Base-by-base conservation (phyloP, 2,888 invertebrate species). In the Lasioglossum leucozonium region DNA sequence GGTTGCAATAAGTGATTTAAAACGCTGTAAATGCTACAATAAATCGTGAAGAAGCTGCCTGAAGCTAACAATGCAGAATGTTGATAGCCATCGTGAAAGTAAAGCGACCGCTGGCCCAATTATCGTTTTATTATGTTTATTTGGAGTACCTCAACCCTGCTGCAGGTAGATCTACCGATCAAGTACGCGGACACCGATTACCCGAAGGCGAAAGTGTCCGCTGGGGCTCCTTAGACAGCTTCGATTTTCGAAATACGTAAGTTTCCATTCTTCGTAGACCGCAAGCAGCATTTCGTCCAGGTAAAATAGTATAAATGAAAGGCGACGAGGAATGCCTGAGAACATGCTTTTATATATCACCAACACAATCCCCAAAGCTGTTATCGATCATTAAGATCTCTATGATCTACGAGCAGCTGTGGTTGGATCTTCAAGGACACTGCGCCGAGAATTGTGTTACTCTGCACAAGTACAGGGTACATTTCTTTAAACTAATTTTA, bases 341-440 rank as follows among this genome's bases (percentile, higher is more conserved):
- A 72, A n/a, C 77, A n/a, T 30, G 62, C 51, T 26, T 67, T 67
- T 34, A 71, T 76, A 47, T 65, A 72, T 81, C 77, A 44, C 62
- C 34, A 78, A 79, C 79, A 30, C 51, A 71, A 76, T 51, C 69
- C 79, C 51, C 37, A 77, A 85, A 80, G 72, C 72, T 77, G 44
- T 84, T 83, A 82, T 88, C 87, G 82, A 81, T 79, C 82, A 82
- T 81, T 77, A 81, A 77, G 73, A 86, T 84, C 79, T 81, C 75
- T 65, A 81, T 77, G 80, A 87, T 86, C 84, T 79, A 72, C 74
- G 79, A 76, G 76, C 51, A 72, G 81, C 85, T 87, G 85, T 76
- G 88, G 88, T 88, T 82, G 88, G 76, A 80, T 78, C 79, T 72
- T 78, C 87, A 89, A 89, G 87, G 87, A 87, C 87, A 62, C 44